Base-by-base conservation (phyloP, 2,888 invertebrate species). In the Ennomos fuscantarius region DNA sequence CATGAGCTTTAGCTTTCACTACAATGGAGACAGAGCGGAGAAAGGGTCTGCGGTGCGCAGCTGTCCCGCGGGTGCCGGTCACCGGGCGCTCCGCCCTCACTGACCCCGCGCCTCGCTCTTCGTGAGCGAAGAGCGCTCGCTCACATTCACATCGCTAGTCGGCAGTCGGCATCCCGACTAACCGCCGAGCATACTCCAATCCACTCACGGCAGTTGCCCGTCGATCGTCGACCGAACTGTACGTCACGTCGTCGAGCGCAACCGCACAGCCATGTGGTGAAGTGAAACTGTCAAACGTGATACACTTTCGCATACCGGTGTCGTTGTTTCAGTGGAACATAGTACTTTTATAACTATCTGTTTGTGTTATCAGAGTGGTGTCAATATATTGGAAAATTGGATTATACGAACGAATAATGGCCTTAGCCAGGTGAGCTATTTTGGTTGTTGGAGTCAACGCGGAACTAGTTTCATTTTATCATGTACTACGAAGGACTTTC, bases 391-490 rank as follows among this genome's bases (percentile, higher is more conserved):
- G 87, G 87, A 88, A 89, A 89, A 88, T 91, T 91, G 92, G 92
- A 92, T 92, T 91, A 84, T 89, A 89, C 89, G 85, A 89, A 86
- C 83, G 87, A 86, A 91, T 89, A 85, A 92, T 92, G 92, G 92
- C 92, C 88, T 91, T 92, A 92, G 92, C 92, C 87, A 92, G 92
- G 92, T 92, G 85, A 91, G 92, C 86, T 92, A 91, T 92, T 91
- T 90, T 86, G 79, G 89, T 89, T 89, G 89, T 85, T 90, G 85
- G 81, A 88, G 88, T 89, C 89, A 89, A 90, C 89, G 78, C 90
- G 90, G 90, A 91, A 91, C 87, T 89, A 84, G 84, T 88, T 86
- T 87, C 24, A 84, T 86, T 88, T 88, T 86, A 86, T 84, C 84
- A 83, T 87, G 79, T 78, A 81, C 82, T 77, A 83, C 86, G 86